These are phyloP conservation scores for Pluvialis apricaria DNA, from an alignment of 2,113 vertebrate genomes.

Conservation along the genomic window DNA sequence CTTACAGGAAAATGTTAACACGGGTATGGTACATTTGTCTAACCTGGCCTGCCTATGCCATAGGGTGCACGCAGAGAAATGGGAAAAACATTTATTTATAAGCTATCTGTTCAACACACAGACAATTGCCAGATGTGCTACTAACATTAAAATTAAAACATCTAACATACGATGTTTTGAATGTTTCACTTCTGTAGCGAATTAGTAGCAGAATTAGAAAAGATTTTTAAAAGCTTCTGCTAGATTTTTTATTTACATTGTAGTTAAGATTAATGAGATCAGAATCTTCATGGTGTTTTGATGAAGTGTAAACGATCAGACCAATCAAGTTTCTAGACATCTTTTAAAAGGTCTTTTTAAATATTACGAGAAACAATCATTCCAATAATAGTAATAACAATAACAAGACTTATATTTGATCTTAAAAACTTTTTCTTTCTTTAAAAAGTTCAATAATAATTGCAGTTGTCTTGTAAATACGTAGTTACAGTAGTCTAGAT, in stretches of 20 bases:
- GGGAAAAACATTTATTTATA: neutral
- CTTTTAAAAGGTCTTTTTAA: neutral
- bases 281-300: neutral
- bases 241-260: neutral
- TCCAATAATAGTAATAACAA: neutral
- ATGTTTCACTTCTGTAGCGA: neutral
- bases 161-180: neutral
- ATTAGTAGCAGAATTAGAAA: neutral
- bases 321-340: neutral
- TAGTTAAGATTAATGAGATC: neutral
- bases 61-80: neutral
- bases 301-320: neutral
- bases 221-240: neutral
- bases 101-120: neutral
- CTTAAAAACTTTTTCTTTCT: neutral
- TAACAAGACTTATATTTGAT: neutral
- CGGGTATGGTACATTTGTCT: constrained; percentile 24
- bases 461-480: neutral
- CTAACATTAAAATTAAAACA: constrained; percentile 3
- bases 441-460: neutral
- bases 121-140: neutral
- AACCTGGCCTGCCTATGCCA: constrained; percentile 39
- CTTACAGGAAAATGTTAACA: neutral
- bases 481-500: neutral
- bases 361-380: neutral